These are phyloP conservation scores for Napeogenes inachia DNA, from an alignment of 2,888 invertebrate species.

Conservation along the genomic window DNA sequence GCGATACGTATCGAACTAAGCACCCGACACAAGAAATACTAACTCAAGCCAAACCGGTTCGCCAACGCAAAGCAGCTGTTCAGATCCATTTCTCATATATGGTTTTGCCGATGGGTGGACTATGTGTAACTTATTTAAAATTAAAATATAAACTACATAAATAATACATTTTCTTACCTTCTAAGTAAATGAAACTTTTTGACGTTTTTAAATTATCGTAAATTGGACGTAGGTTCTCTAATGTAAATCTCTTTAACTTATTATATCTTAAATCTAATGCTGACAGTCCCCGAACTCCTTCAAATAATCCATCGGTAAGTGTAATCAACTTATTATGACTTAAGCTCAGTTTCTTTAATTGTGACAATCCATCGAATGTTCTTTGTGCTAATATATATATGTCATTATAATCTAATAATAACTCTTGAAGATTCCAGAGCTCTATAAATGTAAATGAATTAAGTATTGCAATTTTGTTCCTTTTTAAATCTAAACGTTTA, in stretches of 20 bases:
- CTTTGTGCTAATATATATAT: conserved; percentile 85
- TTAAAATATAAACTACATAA: conserved; percentile 8
- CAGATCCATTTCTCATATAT: too few relatives aligned
- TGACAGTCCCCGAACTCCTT: conserved; percentile 82
- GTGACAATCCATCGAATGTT: conserved; percentile 85
- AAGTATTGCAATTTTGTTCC: conserved; percentile 85
- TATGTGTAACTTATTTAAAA: not conserved
- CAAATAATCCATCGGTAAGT: conserved; percentile 83
- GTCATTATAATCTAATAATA: conserved; percentile 83
- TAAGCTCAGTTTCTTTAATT: conserved; percentile 83
- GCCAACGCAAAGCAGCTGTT: too few relatives aligned
- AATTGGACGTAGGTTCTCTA: conserved; percentile 85
- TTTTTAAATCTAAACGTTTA: conserved; percentile 83
- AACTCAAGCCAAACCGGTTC: too few relatives aligned
- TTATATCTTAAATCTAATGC: conserved; percentile 87
- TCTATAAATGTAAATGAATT: conserved; percentile 88
- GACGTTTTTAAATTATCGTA: conserved; percentile 85
- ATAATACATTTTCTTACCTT: conserved; percentile 77
- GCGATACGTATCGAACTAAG: too few relatives aligned
- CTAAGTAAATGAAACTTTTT: conserved; percentile 84
- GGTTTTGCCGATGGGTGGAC: too few relatives aligned
- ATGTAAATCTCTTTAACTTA: conserved; percentile 84
- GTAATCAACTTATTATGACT: conserved; percentile 85
- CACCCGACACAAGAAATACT: too few relatives aligned
- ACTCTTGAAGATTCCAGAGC: conserved; percentile 83